Evolutionary conservation across 2,797 vertebrate genomes (phyloP).

Genomic region (Atherinosoma microstoma): DNA sequence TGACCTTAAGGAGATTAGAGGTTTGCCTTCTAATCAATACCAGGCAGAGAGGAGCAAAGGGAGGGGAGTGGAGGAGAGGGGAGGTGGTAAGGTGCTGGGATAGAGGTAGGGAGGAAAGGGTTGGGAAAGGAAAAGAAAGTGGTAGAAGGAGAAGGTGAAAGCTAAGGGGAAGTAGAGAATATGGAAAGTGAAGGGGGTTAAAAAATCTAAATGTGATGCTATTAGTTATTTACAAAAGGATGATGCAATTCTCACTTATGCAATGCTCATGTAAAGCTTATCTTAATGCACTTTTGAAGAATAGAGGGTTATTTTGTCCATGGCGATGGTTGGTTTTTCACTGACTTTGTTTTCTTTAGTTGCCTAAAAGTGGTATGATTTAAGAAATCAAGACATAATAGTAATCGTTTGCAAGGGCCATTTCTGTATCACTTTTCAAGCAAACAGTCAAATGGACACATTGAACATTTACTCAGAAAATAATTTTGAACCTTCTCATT

Average conservation of each 20-base stretch:
- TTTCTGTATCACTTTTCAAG: constrained; percentile 1
- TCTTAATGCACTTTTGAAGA: background rate
- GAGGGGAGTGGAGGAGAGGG: constrained; percentile 68
- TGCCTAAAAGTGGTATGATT: background rate
- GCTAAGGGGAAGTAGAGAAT: background rate
- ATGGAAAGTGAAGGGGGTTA: background rate
- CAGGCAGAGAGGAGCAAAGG: constrained; percentile 80
- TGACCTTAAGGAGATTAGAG: constrained; percentile 98
- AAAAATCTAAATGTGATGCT: constrained; percentile 1
- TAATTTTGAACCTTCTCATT: background rate
- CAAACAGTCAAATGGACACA: constrained; percentile 15
- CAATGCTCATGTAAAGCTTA: background rate
- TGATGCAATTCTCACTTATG: background rate
- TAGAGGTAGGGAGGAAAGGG: constrained; percentile 56
- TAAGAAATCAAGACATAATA: background rate
- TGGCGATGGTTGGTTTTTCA: background rate
- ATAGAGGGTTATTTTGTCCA: background rate
- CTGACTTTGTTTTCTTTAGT: background rate
- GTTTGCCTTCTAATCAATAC: constrained; percentile 97
- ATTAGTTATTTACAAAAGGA: background rate
- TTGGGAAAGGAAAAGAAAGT: constrained; percentile 27
- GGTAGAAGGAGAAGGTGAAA: constrained; percentile 17
- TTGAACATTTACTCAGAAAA: background rate
- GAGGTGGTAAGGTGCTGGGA: constrained; percentile 71
- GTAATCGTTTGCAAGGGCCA: background rate